Evolutionary conservation across 2,113 vertebrate species (phyloP), one percentile per base, ranked within the genome.

Genomic region (Parus major): DNA sequence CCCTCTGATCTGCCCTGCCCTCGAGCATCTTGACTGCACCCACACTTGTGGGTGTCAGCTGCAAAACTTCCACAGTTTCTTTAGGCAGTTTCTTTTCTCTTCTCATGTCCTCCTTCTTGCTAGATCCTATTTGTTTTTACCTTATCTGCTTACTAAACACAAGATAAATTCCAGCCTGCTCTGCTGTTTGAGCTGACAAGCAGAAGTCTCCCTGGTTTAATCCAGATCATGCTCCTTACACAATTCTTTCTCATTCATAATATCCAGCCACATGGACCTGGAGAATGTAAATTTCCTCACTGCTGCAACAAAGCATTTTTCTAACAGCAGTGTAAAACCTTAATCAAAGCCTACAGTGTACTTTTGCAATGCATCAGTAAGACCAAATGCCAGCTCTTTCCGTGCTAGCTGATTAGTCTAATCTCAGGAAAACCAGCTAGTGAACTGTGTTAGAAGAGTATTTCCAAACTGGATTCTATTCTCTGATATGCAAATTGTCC

Each of bases 381-480:
- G 12, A 90, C 42, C 91, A 88, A 93, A 95, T 87, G 63, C 71
- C 91, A 80, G 39, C 64, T 94, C 29, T 68, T 69, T 77, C 33
- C 14, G 0, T 94, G 92, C 59, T 78, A 85, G 68, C 14, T 55
- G 71, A 94, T 89, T 69, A 95, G 75, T 41, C 44, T 96, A 93
- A 95, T 95, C 91, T 80, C 81, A 77, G 46, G 33, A 87, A 96
- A 92, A 95, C 22, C 76, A 96, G 76, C 20, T 71, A 95, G 70
- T 71, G 60, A 93, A 61, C 44, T 22, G 13, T 20, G 27, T 41
- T 84, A 42, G 66, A 31, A 86, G 56, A 90, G 49, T 47, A 63
- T 89, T 93, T 90, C 33, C 57, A 80, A 85, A 83, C n/a, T 63
- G 46, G 56, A 83, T 92, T 92, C 61, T 33, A 87, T 81, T 78